These are phyloP conservation scores for Melanotus villosus DNA, from an alignment of 2,888 invertebrate genomes.

Conservation along the genomic window DNA sequence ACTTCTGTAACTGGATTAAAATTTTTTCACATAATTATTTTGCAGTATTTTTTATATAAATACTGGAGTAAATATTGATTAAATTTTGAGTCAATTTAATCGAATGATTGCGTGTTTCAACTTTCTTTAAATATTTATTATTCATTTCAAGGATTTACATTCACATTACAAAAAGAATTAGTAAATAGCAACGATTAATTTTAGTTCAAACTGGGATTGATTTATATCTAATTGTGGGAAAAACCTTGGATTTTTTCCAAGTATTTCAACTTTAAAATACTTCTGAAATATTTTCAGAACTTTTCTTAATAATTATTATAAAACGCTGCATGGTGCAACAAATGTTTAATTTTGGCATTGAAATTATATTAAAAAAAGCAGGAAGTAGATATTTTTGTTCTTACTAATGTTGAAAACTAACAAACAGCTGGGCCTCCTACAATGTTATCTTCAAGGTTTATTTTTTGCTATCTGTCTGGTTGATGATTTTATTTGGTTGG, in stretches of 20 bases:
- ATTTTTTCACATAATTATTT: no score
- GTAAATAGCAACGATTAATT: not conserved
- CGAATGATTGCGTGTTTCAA: not conserved
- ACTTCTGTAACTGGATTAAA: no score
- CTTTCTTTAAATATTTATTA: not conserved
- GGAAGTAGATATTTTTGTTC: not conserved
- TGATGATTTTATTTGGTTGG: not conserved
- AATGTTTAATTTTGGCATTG: no score
- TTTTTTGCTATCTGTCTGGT: not conserved
- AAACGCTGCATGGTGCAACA: no score
- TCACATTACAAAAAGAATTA: not conserved
- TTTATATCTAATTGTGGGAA: conserved; percentile 17
- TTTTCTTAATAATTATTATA: no score
- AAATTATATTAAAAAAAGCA: not conserved
- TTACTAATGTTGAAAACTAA: not conserved
- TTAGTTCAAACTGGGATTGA: not conserved
- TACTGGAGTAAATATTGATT: conserved; percentile 1
- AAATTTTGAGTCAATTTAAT: not conserved
- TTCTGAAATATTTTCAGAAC: no score
- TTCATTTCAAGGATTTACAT: conserved; percentile 17
- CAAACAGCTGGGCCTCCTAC: not conserved
- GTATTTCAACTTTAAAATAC: not conserved
- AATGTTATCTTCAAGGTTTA: conserved; percentile 6
- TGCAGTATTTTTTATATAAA: not conserved
- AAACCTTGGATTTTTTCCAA: not conserved